phyloP scores from a whole-genome alignment of 2,113 vertebrate genomes.

The Melanostigma gelatinosum region DNA sequence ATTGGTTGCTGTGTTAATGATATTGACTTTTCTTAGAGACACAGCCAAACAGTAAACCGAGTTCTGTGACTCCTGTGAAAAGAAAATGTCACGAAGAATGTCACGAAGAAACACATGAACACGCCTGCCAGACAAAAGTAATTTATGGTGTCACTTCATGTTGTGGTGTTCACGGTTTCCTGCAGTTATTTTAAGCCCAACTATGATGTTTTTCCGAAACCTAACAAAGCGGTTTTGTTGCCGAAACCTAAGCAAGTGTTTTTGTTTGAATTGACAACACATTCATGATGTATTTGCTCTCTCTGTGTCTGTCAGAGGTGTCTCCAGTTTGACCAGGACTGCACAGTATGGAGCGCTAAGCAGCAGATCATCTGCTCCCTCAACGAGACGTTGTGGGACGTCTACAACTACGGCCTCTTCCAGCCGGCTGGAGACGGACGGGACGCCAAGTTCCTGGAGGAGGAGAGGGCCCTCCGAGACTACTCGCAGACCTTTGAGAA shows the following conservation, averaged over 20 bases:
- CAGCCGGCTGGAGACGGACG: conserved; percentile 91
- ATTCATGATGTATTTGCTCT: neutral
- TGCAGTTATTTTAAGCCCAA: too few species aligned
- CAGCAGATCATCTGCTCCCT: conserved; percentile 93
- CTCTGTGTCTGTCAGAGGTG: conserved; percentile 84
- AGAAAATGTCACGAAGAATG: neutral
- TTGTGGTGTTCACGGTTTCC: too few species aligned
- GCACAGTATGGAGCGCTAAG: conserved; percentile 91
- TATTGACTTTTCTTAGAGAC: neutral
- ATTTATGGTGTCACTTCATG: too few species aligned
- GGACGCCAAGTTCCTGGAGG: conserved; percentile 92
- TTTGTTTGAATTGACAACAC: too few species aligned
- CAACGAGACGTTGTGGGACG: conserved; percentile 90
- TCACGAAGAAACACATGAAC: neutral
- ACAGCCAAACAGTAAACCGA: too few species aligned
- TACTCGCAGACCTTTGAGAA: conserved; percentile 92
- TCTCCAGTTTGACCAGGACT: conserved; percentile 91
- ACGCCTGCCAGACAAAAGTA: neutral
- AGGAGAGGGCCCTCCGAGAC: conserved; percentile 87
- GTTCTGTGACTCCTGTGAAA: neutral
- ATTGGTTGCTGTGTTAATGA: neutral
- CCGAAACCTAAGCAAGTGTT: too few species aligned
- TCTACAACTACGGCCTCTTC: conserved; percentile 93
- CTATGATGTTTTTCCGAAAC: too few species aligned
- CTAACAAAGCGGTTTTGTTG: too few species aligned